Evolutionary conservation across 2,113 vertebrate genomes (phyloP), one percentile per base, ranked within the genome.

Genomic region (Oryzias melastigma): DNA sequence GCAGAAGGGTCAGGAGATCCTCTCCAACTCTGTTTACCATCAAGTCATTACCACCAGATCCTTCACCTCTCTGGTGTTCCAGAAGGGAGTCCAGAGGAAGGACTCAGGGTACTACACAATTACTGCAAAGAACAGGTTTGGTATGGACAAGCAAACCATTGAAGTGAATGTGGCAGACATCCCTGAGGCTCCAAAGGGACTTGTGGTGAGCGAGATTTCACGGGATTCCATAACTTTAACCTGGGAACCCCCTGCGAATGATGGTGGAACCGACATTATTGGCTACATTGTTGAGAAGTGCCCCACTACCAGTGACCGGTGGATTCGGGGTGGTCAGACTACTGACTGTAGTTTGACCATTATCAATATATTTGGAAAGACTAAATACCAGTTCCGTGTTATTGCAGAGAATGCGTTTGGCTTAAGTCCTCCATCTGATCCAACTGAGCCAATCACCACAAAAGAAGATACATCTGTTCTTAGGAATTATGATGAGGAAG

Each of bases 1-100:
- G 97, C 97, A 99, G 84, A 99, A 99, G 89, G 97, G 97, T 78
- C 95, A 98, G 89, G 97, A 99, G 85, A 94, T 99, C 67, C 94
- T 99, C 0, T 95, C 96, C 72, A 99, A 95, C 70, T 97, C 96
- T 68, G 87, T 91, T 51, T 91, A 96, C 66, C 93, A 97, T 84
- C 97, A 99, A 94, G 96, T 99, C 56, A 99, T 99, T 80, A 94
- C 95, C 60, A 99, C 97, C 1, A 91, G 97, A 68, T 98, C 97
- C 45, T 99, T 98, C 80, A 99, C 97, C 8, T 99, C 96, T 47
- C 91, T 99, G 62, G 95, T 98, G 68, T 99, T 99, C 91, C 92
- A 89, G 73, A 98, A 95, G 73, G 97, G 97, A 62, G 94, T 99
- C 18, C 92, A 96, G 78, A 95, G 92, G 82, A 97, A 93, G 85